phyloP scores from a whole-genome alignment of 2,888 invertebrate species.

The Odiellus spinosus region DNA sequence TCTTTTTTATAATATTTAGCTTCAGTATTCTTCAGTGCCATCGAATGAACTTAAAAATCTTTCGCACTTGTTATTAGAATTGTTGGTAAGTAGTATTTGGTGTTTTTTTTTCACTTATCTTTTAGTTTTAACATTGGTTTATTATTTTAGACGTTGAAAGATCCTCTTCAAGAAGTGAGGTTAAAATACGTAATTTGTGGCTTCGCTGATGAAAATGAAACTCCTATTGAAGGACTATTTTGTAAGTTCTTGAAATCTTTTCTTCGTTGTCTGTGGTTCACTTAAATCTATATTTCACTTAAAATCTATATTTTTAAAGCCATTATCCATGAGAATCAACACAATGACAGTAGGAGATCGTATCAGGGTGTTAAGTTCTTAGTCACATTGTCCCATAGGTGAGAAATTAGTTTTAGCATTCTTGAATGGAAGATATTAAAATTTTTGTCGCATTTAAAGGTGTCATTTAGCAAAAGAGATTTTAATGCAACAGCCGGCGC shows the following conservation, averaged over 20 bases:
- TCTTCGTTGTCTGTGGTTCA: neutral
- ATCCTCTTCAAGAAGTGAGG: constrained; percentile 28
- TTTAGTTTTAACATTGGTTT: constrained; percentile 6
- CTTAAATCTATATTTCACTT: too few relatives aligned
- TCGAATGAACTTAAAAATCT: constrained; percentile 34
- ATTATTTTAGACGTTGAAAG: constrained; percentile 24
- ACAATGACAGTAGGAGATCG: constrained; percentile 32
- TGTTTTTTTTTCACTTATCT: constrained; percentile 3
- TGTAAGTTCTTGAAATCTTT: constrained; percentile 22
- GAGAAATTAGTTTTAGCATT: constrained; percentile 8
- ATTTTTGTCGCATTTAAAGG: constrained; percentile 8
- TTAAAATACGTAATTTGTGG: constrained; percentile 32
- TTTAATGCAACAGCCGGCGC: constrained; percentile 28
- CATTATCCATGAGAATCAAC: constrained; percentile 23
- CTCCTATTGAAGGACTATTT: constrained; percentile 29
- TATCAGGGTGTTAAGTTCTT: constrained; percentile 37
- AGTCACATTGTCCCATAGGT: constrained; percentile 31
- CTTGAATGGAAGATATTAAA: neutral
- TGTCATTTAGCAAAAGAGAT: constrained; percentile 30
- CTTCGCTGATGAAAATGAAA: constrained; percentile 25
- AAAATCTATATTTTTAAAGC: neutral
- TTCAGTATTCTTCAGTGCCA: constrained; percentile 31
- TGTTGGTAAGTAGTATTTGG: constrained; percentile 30
- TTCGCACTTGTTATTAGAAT: constrained; percentile 29
- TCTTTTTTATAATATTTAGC: constrained; percentile 22